Conservation (phyloP, 2,797 vertebrate genomes). For the Vireo griseus region DNA sequence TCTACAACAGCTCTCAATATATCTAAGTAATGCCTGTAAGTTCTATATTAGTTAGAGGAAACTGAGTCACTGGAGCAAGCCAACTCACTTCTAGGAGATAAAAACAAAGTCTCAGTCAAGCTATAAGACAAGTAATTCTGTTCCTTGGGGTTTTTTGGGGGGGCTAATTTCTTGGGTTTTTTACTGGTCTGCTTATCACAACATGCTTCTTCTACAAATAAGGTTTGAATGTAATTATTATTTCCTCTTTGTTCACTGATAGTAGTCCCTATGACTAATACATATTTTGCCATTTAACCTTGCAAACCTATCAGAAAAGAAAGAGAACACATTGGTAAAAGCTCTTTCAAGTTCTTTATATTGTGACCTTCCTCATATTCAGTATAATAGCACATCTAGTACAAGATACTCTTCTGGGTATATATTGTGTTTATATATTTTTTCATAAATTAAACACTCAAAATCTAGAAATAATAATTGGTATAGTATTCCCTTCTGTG, state of each 20-base stretch:
- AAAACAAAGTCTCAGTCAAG: neutral
- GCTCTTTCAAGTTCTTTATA: neutral
- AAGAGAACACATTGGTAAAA: neutral
- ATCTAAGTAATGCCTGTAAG: neutral
- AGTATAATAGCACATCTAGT: neutral
- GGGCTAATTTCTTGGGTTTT: neutral
- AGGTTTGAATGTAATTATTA: neutral
- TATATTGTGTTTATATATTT: neutral
- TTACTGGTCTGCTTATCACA: neutral
- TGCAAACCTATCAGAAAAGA: neutral
- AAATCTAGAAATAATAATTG: neutral
- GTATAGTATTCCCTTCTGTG: neutral
- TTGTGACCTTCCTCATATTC: neutral
- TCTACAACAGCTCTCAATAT: neutral
- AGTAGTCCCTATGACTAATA: neutral
- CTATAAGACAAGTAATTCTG: neutral
- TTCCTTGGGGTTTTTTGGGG: neutral
- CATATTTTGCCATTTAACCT: neutral
- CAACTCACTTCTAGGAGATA: neutral
- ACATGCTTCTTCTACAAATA: neutral
- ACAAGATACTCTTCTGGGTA: neutral
- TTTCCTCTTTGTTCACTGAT: neutral
- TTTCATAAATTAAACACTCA: neutral
- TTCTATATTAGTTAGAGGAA: neutral
- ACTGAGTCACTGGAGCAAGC: neutral